phyloP scores from a whole-genome alignment of 2,888 invertebrate species.

The Laothoe populi region DNA sequence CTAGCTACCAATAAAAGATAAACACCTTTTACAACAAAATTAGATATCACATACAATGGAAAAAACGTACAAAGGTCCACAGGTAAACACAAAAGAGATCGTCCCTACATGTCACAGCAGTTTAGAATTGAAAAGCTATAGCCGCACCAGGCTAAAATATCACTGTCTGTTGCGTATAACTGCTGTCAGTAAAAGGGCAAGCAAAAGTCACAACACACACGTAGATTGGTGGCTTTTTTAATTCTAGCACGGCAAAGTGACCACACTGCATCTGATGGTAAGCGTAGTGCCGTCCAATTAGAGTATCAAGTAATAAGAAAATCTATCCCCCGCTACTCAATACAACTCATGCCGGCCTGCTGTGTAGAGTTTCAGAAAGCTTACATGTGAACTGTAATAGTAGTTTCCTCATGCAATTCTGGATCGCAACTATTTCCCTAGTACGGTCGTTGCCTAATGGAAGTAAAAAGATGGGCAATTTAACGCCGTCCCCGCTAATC shows the following conservation, averaged over 20 bases:
- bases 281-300: no score
- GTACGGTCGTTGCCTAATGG: slow-evolving; percentile 25
- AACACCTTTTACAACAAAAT: slow-evolving; percentile 21
- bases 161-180: neutral
- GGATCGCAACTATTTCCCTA: neutral
- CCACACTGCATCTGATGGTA: no score
- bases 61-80: slow-evolving; percentile 40
- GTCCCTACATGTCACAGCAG: slow-evolving; percentile 7
- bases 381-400: no score
- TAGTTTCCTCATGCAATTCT: neutral
- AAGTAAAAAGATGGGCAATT: slow-evolving; percentile 55
- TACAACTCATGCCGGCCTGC: no score
- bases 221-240: no score
- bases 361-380: no score
- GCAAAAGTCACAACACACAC: no score
- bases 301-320: no score
- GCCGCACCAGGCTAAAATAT: neutral
- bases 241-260: no score
- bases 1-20: slow-evolving; percentile 9
- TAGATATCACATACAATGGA: slow-evolving; percentile 23
- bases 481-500: slow-evolving; percentile 71
- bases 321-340: no score
- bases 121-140: slow-evolving; percentile 24
- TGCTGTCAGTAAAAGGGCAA: no score
- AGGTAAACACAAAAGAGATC: slow-evolving; percentile 49